Evolutionary conservation across 2,113 vertebrate genomes (phyloP).

Genomic region (Gopherus evgoodei): DNA sequence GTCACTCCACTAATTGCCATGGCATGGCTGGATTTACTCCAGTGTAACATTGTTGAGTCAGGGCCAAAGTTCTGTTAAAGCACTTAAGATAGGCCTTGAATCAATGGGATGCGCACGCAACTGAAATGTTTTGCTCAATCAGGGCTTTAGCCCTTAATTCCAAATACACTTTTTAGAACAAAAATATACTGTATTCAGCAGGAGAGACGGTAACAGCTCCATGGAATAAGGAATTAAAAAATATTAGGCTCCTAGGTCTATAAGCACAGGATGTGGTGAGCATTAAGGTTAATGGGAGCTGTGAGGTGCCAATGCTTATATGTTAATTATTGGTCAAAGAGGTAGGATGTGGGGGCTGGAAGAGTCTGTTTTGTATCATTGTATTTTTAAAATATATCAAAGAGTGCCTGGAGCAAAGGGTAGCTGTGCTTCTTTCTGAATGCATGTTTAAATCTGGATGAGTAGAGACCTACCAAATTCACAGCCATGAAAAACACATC

Average conservation of each 20-base stretch:
- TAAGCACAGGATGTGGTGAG: neutral
- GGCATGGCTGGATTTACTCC: neutral
- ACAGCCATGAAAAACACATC: too few relatives aligned
- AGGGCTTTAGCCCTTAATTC: neutral
- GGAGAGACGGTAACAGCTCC: neutral
- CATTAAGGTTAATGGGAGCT: neutral
- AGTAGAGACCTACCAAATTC: too few relatives aligned
- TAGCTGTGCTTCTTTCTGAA: too few relatives aligned
- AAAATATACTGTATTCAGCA: neutral
- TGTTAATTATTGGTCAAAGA: neutral
- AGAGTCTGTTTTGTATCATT: too few relatives aligned
- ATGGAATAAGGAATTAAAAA: neutral
- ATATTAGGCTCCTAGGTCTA: neutral
- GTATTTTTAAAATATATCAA: too few relatives aligned
- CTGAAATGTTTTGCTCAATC: neutral
- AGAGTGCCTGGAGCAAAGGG: too few relatives aligned
- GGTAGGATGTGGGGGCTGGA: neutral
- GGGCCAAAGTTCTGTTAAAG: neutral
- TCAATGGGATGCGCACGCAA: neutral
- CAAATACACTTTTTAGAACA: neutral
- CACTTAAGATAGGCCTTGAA: neutral
- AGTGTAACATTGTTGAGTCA: neutral
- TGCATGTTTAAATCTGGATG: too few relatives aligned
- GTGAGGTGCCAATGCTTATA: neutral
- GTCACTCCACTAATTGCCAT: neutral